These are phyloP conservation scores for Thysanoteuthis rhombus DNA, from an alignment of 2,888 invertebrate species.

Conservation along the genomic window DNA sequence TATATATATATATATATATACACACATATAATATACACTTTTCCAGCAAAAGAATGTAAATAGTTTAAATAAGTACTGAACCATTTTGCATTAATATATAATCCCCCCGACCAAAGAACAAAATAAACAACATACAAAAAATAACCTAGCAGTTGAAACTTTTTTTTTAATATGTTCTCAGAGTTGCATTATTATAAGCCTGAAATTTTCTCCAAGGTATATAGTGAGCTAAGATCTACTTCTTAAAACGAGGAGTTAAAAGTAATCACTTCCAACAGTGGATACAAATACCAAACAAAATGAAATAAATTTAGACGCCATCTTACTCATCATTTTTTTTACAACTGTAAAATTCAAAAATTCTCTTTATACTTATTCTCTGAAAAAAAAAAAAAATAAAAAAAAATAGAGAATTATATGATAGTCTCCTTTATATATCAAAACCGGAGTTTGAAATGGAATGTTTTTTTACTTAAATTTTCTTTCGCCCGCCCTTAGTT, in stretches of 20 bases:
- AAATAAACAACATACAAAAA: background rate
- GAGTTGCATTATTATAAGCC: too few species aligned
- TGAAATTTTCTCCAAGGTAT: too few species aligned
- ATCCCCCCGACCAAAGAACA: background rate
- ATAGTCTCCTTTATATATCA: background rate
- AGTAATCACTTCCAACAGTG: too few species aligned
- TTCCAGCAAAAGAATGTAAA: conserved; percentile 12
- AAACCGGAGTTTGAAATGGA: background rate
- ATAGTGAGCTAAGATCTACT: too few species aligned
- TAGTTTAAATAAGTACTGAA: background rate
- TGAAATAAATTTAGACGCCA: too few species aligned
- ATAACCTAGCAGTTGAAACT: background rate
- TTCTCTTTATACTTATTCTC: background rate
- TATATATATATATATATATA: background rate
- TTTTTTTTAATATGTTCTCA: too few species aligned
- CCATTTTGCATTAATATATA: background rate
- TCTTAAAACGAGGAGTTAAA: too few species aligned
- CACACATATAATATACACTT: background rate
- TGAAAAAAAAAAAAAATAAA: too few species aligned
- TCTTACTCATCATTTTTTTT: background rate
- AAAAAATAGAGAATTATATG: background rate
- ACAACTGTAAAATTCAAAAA: background rate
- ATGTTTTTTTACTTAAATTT: background rate
- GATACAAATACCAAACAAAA: too few species aligned
- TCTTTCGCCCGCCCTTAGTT: background rate